These are phyloP conservation scores for Coleophora deauratella DNA, from an alignment of 2,888 invertebrate species.

Conservation along the genomic window DNA sequence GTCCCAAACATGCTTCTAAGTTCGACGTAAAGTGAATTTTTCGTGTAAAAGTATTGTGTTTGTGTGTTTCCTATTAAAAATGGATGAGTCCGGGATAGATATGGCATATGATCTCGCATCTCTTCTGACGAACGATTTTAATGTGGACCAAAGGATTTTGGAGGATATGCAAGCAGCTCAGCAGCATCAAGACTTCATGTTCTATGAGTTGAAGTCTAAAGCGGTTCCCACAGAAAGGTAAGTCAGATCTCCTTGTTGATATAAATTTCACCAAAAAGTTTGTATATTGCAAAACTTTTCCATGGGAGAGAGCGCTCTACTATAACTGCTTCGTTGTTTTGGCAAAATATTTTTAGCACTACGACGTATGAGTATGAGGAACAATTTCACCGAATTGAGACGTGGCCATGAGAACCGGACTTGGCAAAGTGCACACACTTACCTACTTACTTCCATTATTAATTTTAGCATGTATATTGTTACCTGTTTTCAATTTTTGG, in stretches of 20 bases:
- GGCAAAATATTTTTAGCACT: slow-evolving; percentile 63
- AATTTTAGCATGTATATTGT: no score
- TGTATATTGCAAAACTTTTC: slow-evolving; percentile 3
- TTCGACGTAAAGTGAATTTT: slow-evolving; percentile 28
- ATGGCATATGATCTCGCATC: slow-evolving; percentile 78
- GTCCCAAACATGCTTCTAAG: slow-evolving; percentile 43
- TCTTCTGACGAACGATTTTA: slow-evolving; percentile 70
- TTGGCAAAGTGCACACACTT: slow-evolving; percentile 63
- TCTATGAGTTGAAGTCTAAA: slow-evolving; percentile 77
- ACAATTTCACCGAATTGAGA: slow-evolving; percentile 58
- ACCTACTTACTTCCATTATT: slow-evolving; percentile 40
- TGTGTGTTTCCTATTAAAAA: slow-evolving; percentile 54
- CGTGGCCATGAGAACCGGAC: slow-evolving; percentile 64
- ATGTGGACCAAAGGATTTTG: slow-evolving; percentile 65
- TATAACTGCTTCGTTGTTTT: slow-evolving; percentile 18
- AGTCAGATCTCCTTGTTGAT: slow-evolving; percentile 23
- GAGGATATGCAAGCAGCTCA: slow-evolving; percentile 73
- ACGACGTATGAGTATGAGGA: slow-evolving; percentile 36
- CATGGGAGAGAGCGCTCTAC: slow-evolving; percentile 1
- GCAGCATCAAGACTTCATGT: slow-evolving; percentile 75
- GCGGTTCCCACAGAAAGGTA: slow-evolving; percentile 75
- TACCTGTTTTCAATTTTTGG: no score
- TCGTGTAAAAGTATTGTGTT: slow-evolving; percentile 51
- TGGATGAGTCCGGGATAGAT: slow-evolving; percentile 79
- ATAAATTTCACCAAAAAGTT: slow-evolving; percentile 12